Percentiles rank a stretch among this genome's conserved stretches.
Conservation (phyloP, 2,113 vertebrate species). For the Scalopus aquaticus region DNA sequence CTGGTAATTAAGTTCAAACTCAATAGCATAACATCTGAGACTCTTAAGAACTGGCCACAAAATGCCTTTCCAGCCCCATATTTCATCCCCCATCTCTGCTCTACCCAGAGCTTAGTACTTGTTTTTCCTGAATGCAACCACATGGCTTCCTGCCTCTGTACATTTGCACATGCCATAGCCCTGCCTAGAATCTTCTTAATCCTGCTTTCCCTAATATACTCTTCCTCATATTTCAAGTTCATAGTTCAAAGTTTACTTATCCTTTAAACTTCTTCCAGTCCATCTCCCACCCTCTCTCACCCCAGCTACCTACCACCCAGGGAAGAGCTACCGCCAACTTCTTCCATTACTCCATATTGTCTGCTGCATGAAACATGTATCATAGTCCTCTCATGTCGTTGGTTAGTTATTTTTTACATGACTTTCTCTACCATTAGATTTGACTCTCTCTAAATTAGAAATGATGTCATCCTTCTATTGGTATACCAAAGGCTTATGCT, state of each 20-base stretch:
- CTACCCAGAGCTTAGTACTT: neutral
- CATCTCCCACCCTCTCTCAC: neutral
- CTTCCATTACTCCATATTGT: neutral
- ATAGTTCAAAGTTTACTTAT: neutral
- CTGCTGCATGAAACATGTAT: neutral
- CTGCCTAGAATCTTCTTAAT: neutral
- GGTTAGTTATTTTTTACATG: neutral
- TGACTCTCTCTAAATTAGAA: conserved; percentile 31
- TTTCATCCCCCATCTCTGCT: neutral
- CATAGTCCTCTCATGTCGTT: neutral
- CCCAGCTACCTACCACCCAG: neutral
- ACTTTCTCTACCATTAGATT: neutral
- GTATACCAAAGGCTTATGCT: neutral
- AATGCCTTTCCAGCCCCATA: neutral
- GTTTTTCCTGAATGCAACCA: neutral
- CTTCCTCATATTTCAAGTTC: neutral
- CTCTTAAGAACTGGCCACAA: neutral
- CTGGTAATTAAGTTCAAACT: neutral
- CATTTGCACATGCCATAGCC: neutral
- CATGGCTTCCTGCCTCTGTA: neutral
- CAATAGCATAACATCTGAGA: neutral
- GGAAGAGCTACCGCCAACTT: neutral
- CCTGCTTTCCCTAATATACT: neutral
- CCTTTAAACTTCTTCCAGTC: neutral
- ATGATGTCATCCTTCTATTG: neutral